Base-by-base conservation (phyloP, 2,113 vertebrate genomes). In the Anser brachyrhynchus region DNA sequence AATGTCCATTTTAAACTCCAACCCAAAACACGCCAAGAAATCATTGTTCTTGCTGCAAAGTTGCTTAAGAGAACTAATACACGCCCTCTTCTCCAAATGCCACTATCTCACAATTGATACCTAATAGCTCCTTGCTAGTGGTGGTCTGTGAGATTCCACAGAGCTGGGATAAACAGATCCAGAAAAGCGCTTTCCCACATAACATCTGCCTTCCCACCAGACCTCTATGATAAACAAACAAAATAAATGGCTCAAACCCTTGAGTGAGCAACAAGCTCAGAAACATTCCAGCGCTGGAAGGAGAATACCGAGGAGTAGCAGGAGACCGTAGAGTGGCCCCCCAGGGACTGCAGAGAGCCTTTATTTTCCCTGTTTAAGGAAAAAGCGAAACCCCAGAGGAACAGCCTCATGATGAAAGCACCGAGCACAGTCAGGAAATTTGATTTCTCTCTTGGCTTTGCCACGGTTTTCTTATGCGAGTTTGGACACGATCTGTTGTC, bases 121-220 rank as follows among this genome's bases (percentile, higher is more conserved):
- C 92, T 77, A 71, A 80, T 29, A 80, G 66, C 74, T 93, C 75
- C 57, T 93, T 91, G 62, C 77, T 76, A 35, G 54, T 59, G 70
- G 71, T 79, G 80, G 77, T 92, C 77, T 93, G 67, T 62, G 70
- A 89, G 80, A 89, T 76, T 93, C 77, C 58, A 70, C 52, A n/a
- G 66, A 82, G 65, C 7, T 6, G 59, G 80, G 54, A 87, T 90
- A 90, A 97, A 87, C 54, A 84, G 70, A 90, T 89, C 71, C 14
- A 2, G 92, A 93, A 96, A 93, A 95, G 28, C 92, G 92, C 81
- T 97, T 96, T 97, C 95, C 95, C 97, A 97, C 92, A 83, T 94
- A 95, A 94, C 86, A 93, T 95, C 97, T 90, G 96, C 89, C 84
- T 92, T 97, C 95, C 95, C 96, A 94, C 54, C 91, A 96, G 95